Evolutionary conservation across 2,888 invertebrate genomes (phyloP), one percentile per base, ranked within the genome.

Genomic region (Dolichomitus sp.): DNA sequence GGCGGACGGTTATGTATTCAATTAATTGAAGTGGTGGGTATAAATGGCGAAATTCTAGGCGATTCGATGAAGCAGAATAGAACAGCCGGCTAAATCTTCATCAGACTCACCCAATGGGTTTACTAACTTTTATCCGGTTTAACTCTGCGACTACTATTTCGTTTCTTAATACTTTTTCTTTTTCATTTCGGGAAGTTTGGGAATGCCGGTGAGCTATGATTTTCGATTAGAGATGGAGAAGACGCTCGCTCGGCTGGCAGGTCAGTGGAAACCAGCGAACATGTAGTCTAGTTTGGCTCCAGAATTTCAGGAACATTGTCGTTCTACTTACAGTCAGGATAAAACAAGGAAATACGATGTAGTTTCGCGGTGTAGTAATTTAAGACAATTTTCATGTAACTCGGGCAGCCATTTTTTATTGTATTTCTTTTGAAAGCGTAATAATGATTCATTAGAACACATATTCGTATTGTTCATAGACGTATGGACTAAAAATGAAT

Each of bases 191-290:
- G 19, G 33, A 73, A 73, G 33, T 73, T 73, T 45, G 61, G 45
- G 23, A 37, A 50, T 61, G 48, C 45, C 33, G 6, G 33, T 61
- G 61, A 37, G 48, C 72, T 50, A 61, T 73, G 72, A 73, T 37
- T 73, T 61, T 73, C 48, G 33, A 73, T 73, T 73, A 61, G 72
- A 30, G 59, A 19, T 19, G 14, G 37, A 17, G 17, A 23, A 61
- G 37, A 50, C 23, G 72, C 37, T 30, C 45, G 19, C 19, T 57
- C 37, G 59, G n/a, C 48, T 61, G 61, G 19, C 11, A 17, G 4
- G 45, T 14, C 33, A 14, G 48, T 30, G 30, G 45, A 45, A 40
- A 23, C 17, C 45, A 66, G 11, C 37, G 33, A 37, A 17, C 30
- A 48, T 33, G 14, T 48, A 14, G 12, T 69, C 27, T 19, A 19